These are phyloP conservation scores for Cryptocephalus moraei DNA, from an alignment of 2,888 invertebrate species.

Conservation along the genomic window DNA sequence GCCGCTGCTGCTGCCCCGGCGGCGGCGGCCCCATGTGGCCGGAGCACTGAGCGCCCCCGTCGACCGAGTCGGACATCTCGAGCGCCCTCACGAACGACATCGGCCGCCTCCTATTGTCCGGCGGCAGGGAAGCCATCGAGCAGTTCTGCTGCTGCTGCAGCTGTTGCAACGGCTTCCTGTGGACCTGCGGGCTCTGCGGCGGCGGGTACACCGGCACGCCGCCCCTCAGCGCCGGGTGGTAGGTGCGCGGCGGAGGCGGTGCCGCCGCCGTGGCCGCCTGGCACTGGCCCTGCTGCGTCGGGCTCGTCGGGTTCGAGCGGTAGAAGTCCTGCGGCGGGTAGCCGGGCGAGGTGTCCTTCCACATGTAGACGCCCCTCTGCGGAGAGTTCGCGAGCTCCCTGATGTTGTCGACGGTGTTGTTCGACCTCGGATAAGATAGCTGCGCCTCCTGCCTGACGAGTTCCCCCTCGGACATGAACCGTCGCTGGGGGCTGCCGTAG, in stretches of 20 bases:
- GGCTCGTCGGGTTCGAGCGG: slow-evolving; percentile 66
- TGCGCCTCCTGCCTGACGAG: slow-evolving; percentile 58
- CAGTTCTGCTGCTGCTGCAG: slow-evolving; percentile 30
- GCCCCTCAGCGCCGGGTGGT: slow-evolving; percentile 54
- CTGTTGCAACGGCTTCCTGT: slow-evolving; percentile 39
- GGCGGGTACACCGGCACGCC: slow-evolving; percentile 59
- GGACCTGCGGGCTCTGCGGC: slow-evolving; percentile 46
- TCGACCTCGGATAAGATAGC: slow-evolving; percentile 55
- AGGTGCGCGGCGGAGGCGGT: slow-evolving; percentile 38
- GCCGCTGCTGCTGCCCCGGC: slow-evolving; percentile 18
- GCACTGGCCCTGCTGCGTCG: slow-evolving; percentile 39
- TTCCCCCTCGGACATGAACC: slow-evolving; percentile 76
- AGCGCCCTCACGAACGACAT: slow-evolving; percentile 84
- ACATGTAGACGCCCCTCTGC: slow-evolving; percentile 70
- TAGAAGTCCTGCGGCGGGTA: slow-evolving; percentile 42
- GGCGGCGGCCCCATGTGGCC: slow-evolving; percentile 44
- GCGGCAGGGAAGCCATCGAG: background rate
- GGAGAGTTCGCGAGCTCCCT: slow-evolving; percentile 81
- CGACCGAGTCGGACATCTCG: slow-evolving; percentile 82
- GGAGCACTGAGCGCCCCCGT: slow-evolving; percentile 51
- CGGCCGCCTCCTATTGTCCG: slow-evolving; percentile 53
- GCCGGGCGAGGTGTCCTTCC: slow-evolving; percentile 68
- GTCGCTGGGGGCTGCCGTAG: slow-evolving; percentile 55
- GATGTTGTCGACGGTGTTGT: slow-evolving; percentile 76
- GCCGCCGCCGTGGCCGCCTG: slow-evolving; percentile 3